Evolutionary conservation across 92 coral and sea anemone species (phyloP).

Genomic region (Parazoanthus darwini): DNA sequence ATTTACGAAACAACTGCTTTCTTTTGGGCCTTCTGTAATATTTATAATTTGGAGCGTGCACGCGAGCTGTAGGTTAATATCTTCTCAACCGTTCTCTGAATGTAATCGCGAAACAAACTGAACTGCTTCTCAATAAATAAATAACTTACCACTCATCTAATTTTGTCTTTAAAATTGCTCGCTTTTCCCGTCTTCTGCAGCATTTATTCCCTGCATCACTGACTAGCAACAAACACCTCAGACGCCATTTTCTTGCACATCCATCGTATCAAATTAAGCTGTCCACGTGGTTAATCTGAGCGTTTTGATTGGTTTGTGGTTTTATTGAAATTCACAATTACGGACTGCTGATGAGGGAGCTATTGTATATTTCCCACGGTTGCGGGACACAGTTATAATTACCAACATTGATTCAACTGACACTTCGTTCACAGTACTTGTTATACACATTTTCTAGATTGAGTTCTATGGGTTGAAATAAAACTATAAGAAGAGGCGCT

Average conservation of each 20-base stretch:
- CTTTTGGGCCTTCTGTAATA: background rate
- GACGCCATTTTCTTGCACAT: slow-evolving; percentile 40
- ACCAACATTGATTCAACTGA: background rate
- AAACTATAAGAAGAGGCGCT: background rate
- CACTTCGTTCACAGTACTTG: background rate
- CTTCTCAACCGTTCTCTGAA: background rate
- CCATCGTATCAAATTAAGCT: slow-evolving; percentile 25
- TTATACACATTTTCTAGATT: background rate
- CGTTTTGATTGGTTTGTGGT: slow-evolving; percentile 41
- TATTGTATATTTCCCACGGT: slow-evolving; percentile 21
- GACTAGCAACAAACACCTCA: slow-evolving; percentile 35
- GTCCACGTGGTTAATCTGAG: slow-evolving; percentile 28
- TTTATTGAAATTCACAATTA: slow-evolving; percentile 27
- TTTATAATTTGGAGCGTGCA: background rate
- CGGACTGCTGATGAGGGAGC: slow-evolving; percentile 2
- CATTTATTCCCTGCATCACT: slow-evolving; percentile 27
- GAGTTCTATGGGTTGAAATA: too few species aligned
- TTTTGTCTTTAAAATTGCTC: background rate
- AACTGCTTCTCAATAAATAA: background rate
- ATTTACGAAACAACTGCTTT: background rate
- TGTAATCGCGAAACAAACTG: background rate
- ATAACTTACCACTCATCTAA: background rate
- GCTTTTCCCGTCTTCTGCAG: slow-evolving; percentile 8
- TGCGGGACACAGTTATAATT: background rate
- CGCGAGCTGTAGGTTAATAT: background rate